Evolutionary conservation across 2,797 vertebrate species (phyloP), one percentile per base, ranked within the genome.

Genomic region (Vespertilio murinus): DNA sequence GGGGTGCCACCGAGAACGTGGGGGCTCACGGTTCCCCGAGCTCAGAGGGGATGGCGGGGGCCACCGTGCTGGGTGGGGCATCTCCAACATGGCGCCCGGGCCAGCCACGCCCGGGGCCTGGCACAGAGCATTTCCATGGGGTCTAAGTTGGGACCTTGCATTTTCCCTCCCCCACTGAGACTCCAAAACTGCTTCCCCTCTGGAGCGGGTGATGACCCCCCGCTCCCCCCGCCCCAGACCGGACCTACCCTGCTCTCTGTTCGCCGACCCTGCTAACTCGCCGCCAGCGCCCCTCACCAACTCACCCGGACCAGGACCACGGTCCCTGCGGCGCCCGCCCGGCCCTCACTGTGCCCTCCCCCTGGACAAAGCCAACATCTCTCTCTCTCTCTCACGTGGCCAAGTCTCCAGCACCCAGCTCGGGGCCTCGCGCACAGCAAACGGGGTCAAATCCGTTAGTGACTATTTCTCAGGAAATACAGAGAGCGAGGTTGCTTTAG

Each of bases 181-280:
- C 90, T 84, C 93, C 90, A 95, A 95, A 95, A 92, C 11, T 88
- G 73, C 90, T 95, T 94, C 90, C 95, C 95, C 81, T 74, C 92
- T 38, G 52, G 84, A 94, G 88, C 84, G 75, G 5, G 71, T 84
- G 40, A 16, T 30, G 88, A 49, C 40, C 69, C 56, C 90, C 81
- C 80, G 84, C 59, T 59, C 91, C 85, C 86, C 91, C 85, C 86
- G 54, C 20, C 33, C 25, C 71, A 77, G 79, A 93, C 35, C 28
- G 93, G 94, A 96, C 71, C 42, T 73, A 79, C 64, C 78, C 84
- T 56, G 65, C n/a, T 95, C 88, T 85, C 82, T 92, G 78, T 93
- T 95, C 88, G 81, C 56, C 69, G 88, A 69, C 88, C 16, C 13
- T 18, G 69, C 56, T 71, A 54, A 94, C 30, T 42, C 2, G 12